Evolutionary conservation across 2,888 invertebrate genomes (phyloP).

Genomic region (Polyommatus icarus): DNA sequence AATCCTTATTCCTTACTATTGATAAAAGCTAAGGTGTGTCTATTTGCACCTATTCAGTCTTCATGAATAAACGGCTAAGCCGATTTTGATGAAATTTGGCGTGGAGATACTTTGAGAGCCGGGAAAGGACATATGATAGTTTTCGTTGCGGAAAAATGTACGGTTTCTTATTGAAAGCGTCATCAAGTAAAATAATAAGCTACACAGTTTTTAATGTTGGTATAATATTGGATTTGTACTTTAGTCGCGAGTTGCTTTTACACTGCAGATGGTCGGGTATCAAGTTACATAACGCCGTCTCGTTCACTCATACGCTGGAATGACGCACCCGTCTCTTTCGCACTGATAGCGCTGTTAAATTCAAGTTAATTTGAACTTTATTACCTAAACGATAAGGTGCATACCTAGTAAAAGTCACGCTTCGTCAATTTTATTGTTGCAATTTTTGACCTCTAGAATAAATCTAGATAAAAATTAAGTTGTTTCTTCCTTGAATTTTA

Average conservation of each 20-base stretch:
- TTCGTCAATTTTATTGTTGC: slow-evolving; percentile 7
- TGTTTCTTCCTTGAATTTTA: background rate
- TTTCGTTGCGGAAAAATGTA: background rate
- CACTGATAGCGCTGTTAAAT: background rate
- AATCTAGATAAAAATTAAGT: background rate
- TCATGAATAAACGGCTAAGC: background rate
- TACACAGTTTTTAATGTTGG: background rate
- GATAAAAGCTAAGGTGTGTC: no score
- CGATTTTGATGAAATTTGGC: background rate
- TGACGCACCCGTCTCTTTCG: background rate
- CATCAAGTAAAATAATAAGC: slow-evolving; percentile 3
- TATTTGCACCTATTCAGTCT: background rate
- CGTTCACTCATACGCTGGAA: background rate
- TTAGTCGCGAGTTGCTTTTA: slow-evolving; percentile 1
- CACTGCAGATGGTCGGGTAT: slow-evolving; percentile 32
- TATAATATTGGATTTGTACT: background rate
- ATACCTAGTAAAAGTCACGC: background rate
- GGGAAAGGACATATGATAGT: background rate
- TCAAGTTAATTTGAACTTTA: background rate
- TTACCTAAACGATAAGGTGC: background rate
- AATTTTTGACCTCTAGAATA: background rate
- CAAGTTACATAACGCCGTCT: slow-evolving; percentile 35
- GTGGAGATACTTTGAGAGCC: background rate
- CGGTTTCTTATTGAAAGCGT: background rate
- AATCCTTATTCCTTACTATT: no score